These are phyloP conservation scores for Cyprinodon brontotheroides DNA, from an alignment of 2,113 vertebrate species.

Conservation along the genomic window DNA sequence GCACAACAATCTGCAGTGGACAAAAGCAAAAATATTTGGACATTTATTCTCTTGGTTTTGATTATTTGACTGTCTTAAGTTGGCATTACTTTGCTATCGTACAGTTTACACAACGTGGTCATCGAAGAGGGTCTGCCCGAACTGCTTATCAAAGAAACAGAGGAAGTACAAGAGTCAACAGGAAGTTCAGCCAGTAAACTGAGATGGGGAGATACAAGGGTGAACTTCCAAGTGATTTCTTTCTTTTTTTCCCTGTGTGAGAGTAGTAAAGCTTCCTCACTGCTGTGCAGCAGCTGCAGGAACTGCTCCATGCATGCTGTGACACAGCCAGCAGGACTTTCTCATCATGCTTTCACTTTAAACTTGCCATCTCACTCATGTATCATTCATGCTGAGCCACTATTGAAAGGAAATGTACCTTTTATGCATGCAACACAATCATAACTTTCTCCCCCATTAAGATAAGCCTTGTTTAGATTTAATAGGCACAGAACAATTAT, in stretches of 20 bases:
- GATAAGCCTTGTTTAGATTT: neutral
- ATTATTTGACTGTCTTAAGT: slow-evolving; percentile 56
- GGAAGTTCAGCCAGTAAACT: slow-evolving; percentile 79
- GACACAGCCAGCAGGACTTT: slow-evolving; percentile 4
- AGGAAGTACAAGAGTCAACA: slow-evolving; percentile 83
- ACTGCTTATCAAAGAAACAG: slow-evolving; percentile 81
- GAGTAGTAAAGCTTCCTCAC: slow-evolving; percentile 41
- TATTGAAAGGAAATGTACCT: neutral
- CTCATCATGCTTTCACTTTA: slow-evolving; percentile 1
- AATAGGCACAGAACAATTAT: slow-evolving; percentile 16
- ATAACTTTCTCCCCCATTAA: neutral
- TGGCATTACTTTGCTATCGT: slow-evolving; percentile 49
- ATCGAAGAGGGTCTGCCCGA: slow-evolving; percentile 71
- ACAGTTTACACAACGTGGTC: slow-evolving; percentile 54
- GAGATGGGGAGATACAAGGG: slow-evolving; percentile 74
- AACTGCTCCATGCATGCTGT: slow-evolving; percentile 17
- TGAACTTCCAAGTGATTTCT: slow-evolving; percentile 71
- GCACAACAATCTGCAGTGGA: slow-evolving; percentile 19
- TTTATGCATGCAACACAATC: neutral
- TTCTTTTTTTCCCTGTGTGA: slow-evolving; percentile 71
- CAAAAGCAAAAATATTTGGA: slow-evolving; percentile 17
- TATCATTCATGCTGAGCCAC: neutral
- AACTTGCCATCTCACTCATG: neutral
- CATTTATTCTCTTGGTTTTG: slow-evolving; percentile 60
- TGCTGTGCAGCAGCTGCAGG: slow-evolving; percentile 25